Evolutionary conservation across 92 coral and sea anemone species (phyloP).

Genomic region (Muricea muricata): DNA sequence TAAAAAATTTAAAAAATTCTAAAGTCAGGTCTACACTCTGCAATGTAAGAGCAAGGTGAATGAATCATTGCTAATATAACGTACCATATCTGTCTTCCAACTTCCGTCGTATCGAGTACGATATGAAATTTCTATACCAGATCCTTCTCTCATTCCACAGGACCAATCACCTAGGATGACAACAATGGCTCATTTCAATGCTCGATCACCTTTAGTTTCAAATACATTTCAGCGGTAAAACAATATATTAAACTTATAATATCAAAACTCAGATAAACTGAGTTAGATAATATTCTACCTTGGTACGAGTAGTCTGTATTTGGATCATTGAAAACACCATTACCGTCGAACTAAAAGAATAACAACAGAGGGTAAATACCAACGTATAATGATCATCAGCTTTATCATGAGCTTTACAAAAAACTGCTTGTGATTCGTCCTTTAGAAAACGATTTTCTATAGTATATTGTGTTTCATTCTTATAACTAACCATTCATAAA

Average conservation of each 20-base stretch:
- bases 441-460: too few species aligned
- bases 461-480: too few species aligned
- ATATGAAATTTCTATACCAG: constrained; percentile 74
- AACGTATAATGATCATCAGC: too few species aligned
- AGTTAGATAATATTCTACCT: constrained; percentile 70
- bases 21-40: not conserved
- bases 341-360: constrained; percentile 67
- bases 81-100: constrained; percentile 92
- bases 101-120: constrained; percentile 79
- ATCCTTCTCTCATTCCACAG: constrained; percentile 83
- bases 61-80: too few species aligned
- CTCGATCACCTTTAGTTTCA: too few species aligned
- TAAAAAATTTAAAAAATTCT: too few species aligned
- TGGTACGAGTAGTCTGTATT: constrained; percentile 71
- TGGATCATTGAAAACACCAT: constrained; percentile 75
- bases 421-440: too few species aligned
- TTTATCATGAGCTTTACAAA: too few species aligned
- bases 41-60: too few species aligned
- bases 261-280: not conserved
- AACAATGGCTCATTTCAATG: not conserved
- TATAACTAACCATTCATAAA: too few species aligned
- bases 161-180: constrained; percentile 79
- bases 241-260: too few species aligned
- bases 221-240: too few species aligned
- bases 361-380: not conserved